A percentile compares a stretch with the other conserved stretches of the same genome.
These are phyloP conservation scores for Trypoxylus dichotomus DNA, from an alignment of 1,140 invertebrate species.

Conservation along the genomic window DNA sequence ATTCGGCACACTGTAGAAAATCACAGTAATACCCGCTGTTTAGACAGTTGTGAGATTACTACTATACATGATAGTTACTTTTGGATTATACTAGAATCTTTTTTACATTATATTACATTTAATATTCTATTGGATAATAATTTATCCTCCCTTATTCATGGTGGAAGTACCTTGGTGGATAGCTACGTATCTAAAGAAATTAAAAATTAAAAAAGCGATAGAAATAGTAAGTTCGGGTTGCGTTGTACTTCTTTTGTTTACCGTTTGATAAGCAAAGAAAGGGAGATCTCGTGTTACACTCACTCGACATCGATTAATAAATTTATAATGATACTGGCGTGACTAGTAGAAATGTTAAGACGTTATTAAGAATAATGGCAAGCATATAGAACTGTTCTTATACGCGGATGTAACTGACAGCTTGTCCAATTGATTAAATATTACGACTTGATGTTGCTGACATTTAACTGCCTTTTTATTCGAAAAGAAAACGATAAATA, in stretches of 20 bases:
- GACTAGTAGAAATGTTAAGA: background rate
- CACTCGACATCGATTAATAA: background rate
- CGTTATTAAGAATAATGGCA: background rate
- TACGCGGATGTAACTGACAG: background rate
- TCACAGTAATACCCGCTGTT: too few relatives aligned
- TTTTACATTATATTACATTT: too few relatives aligned
- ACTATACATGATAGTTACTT: too few relatives aligned
- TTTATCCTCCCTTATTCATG: too few relatives aligned
- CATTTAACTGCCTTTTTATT: too few relatives aligned
- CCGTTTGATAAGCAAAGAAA: background rate
- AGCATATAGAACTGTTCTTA: background rate
- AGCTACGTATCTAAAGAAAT: background rate
- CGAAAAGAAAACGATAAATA: too few relatives aligned
- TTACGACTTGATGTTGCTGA: background rate
- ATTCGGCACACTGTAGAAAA: too few relatives aligned
- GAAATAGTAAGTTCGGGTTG: background rate
- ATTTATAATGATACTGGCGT: slow-evolving; percentile 1
- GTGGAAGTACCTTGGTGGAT: too few relatives aligned
- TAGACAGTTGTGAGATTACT: too few relatives aligned
- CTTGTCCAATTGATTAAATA: background rate
- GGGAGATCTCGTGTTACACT: background rate
- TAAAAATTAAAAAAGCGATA: background rate
- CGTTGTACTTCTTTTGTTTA: background rate
- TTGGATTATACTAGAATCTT: too few relatives aligned
- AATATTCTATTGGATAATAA: too few relatives aligned